Conservation (phyloP, 2,797 vertebrate species). For the Pipistrellus nathusii region DNA sequence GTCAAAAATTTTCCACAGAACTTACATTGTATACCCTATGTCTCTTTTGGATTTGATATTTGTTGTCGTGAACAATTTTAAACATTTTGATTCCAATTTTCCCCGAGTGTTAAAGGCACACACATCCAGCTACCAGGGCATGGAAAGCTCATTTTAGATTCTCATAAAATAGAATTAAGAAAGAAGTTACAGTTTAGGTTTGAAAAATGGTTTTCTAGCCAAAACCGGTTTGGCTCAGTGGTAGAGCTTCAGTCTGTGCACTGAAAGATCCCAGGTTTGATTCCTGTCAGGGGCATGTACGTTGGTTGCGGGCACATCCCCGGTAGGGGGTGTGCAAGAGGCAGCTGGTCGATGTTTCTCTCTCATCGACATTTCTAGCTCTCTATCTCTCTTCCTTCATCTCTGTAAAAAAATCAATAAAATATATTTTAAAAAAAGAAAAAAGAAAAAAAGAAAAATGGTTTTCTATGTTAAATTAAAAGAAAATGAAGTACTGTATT, state of each 20-base stretch:
- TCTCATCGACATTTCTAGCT: too few relatives aligned
- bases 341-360: too few relatives aligned
- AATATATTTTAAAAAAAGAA: too few relatives aligned
- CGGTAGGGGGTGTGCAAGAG: too few relatives aligned
- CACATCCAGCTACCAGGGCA: background rate
- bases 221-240: too few relatives aligned
- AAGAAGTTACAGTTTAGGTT: background rate
- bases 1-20: background rate
- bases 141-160: constrained; percentile 22
- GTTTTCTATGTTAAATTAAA: background rate
- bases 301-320: too few relatives aligned
- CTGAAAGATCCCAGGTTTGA: too few relatives aligned
- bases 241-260: too few relatives aligned
- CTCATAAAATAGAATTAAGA: background rate
- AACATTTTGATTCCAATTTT: background rate
- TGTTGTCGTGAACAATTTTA: background rate
- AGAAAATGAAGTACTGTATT: background rate
- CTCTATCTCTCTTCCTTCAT: too few relatives aligned
- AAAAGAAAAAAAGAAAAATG: background rate
- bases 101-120: background rate
- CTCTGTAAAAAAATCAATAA: too few relatives aligned
- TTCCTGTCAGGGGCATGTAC: too few relatives aligned
- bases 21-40: background rate
- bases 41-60: constrained; percentile 2
- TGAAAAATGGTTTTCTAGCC: too few relatives aligned